Conservation (phyloP, 2,113 vertebrate species). For the Hypomesus transpacificus region DNA sequence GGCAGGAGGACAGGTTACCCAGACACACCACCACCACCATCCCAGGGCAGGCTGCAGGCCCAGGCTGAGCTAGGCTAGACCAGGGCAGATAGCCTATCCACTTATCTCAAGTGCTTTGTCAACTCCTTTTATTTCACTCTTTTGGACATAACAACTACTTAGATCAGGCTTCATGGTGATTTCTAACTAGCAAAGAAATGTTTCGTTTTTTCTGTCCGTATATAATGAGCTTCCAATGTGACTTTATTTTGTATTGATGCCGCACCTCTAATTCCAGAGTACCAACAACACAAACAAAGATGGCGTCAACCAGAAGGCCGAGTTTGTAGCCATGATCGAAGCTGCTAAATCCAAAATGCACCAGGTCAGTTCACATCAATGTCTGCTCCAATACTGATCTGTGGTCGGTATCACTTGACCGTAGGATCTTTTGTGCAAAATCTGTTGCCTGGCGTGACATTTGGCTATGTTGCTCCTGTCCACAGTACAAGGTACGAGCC, state of each 20-base stretch:
- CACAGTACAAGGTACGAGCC: conserved; percentile 94
- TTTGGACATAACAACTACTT: no score
- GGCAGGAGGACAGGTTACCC: conserved; percentile 20
- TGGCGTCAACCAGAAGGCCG: conserved; percentile 77
- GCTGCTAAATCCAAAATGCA: conserved; percentile 95
- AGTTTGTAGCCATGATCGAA: conserved; percentile 85
- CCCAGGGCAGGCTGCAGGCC: neutral
- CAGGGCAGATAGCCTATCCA: no score
- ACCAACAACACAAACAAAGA: conserved; percentile 82
- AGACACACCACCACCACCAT: neutral
- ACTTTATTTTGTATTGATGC: conserved; percentile 1
- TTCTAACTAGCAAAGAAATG: no score
- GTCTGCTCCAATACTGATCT: neutral
- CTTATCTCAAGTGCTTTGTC: no score
- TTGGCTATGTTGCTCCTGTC: conserved; percentile 14
- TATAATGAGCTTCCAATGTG: no score
- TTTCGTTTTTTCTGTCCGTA: no score
- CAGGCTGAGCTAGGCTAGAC: no score
- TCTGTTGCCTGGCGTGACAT: neutral
- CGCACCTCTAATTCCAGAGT: conserved; percentile 58
- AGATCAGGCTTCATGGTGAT: no score
- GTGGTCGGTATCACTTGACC: neutral
- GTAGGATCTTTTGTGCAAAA: neutral
- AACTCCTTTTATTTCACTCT: no score
- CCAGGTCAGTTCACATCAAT: conserved; percentile 71